phyloP scores from a whole-genome alignment of 2,888 invertebrate genomes.

The Alitta virens region DNA sequence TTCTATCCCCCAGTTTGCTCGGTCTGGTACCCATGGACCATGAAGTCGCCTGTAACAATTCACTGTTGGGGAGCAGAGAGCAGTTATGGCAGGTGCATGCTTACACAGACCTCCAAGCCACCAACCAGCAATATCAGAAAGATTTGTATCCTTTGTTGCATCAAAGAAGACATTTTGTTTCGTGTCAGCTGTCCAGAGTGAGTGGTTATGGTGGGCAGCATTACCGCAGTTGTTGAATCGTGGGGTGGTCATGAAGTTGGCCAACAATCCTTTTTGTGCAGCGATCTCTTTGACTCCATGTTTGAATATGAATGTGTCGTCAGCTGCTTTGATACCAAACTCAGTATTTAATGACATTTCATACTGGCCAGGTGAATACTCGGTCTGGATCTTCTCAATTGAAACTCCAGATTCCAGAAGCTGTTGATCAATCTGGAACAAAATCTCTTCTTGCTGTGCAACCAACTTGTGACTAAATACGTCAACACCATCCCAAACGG shows the following conservation, averaged over 20 bases:
- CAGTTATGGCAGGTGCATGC: conserved; percentile 26
- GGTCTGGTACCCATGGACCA: conserved; percentile 15
- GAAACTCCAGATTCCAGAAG: conserved; percentile 11
- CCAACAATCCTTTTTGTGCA: conserved; percentile 1
- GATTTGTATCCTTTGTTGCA: neutral
- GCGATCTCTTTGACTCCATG: conserved; percentile 24
- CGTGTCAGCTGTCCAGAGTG: conserved; percentile 21
- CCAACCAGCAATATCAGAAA: conserved; percentile 21
- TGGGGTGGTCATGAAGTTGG: conserved; percentile 30
- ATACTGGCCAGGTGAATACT: conserved; percentile 25
- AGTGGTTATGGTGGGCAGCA: conserved; percentile 30
- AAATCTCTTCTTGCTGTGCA: conserved; percentile 8
- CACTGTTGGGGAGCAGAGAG: conserved; percentile 29
- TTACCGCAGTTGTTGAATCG: conserved; percentile 5
- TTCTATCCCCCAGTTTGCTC: conserved; percentile 28
- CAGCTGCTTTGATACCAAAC: conserved; percentile 22
- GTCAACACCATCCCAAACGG: neutral
- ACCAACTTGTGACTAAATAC: neutral
- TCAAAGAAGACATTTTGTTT: conserved; percentile 21
- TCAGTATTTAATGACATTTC: conserved; percentile 23
- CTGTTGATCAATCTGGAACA: conserved; percentile 19
- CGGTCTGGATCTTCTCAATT: conserved; percentile 18
- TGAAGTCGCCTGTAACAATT: conserved; percentile 31
- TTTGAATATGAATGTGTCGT: conserved; percentile 26
- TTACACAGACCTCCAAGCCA: conserved; percentile 29